Base-by-base conservation (phyloP, 2,888 invertebrate genomes). In the Macrosoma leucophasiata region DNA sequence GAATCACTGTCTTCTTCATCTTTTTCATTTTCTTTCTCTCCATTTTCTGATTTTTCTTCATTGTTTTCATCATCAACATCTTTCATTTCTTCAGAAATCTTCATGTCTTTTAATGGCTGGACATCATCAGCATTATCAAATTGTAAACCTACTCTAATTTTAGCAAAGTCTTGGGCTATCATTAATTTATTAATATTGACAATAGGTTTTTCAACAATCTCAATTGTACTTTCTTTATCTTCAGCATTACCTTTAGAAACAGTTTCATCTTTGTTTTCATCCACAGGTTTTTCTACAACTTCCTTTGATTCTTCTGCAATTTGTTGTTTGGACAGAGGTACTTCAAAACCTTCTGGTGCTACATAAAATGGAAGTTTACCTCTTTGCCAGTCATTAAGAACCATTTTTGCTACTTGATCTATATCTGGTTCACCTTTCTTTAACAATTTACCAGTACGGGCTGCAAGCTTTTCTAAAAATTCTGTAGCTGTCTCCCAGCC, bases 381-480 rank as follows among this genome's bases (percentile, higher is more conserved):
- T 58, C 99, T 88, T 77, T 99, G 98, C 94, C 97, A 99, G 73
- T 99, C 99, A 82, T 99, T 99, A 2, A 99, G 86, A 6, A 99
- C 90, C 94, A 97, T 97, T 68, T 93, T 92, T 0, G 99, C 92
- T 1, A 93, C 93, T 39, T 93, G 93, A 28, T 88, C 81, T 11
- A 97, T 82, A 77, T 99, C 97, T 6, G 99, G 96, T 64, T 99
- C 98, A n/a, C 97, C 99, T 52, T 96, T 96, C 70, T 97, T 98
- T 6, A 97, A 72, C 32, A 99, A 82, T 76, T 96, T 96, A 0
- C 99, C 99, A 7, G 89, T 89, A 46, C 92, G 89, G 29, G 88
- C 86, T 1, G 98, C 97, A 53, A 97, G 66, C 74, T 97, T 93
- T 58, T 97, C 96, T 36, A 99, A 79, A 66, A 99, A 99, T 55